Evolutionary conservation across 2,113 vertebrate genomes (phyloP).

Genomic region (Nyctereutes procyonoides): DNA sequence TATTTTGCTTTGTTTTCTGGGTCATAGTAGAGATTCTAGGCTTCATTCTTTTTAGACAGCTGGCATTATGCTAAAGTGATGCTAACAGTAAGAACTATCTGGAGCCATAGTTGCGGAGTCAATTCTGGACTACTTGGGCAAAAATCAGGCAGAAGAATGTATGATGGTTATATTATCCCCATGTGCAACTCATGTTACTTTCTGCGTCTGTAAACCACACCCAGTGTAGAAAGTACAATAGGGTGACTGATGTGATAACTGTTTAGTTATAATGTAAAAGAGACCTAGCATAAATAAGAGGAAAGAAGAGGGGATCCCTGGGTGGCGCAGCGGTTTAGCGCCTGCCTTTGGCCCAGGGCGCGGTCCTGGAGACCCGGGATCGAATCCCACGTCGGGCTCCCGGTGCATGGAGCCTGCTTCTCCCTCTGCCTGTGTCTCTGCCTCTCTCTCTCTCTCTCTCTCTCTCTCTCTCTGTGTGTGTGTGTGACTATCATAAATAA

Average conservation of each 20-base stretch:
- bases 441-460: no score
- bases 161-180: not conserved
- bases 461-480: no score
- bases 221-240: not conserved
- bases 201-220: not conserved
- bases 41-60: constrained; percentile 12
- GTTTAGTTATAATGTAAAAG: not conserved
- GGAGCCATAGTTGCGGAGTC: not conserved
- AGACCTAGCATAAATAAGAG: not conserved
- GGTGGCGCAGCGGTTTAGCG: no score
- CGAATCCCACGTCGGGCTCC: no score
- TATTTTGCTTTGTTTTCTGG: not conserved
- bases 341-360: no score
- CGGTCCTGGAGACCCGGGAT: no score
- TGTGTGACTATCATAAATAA: no score
- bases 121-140: not conserved
- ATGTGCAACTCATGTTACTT: not conserved
- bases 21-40: not conserved
- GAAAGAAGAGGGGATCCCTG: no score
- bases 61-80: not conserved
- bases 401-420: no score
- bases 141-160: not conserved
- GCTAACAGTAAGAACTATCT: not conserved
- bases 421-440: no score
- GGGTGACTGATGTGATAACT: not conserved